Conservation (phyloP, 2,113 vertebrate species). For the Oreotrochilus melanogaster region DNA sequence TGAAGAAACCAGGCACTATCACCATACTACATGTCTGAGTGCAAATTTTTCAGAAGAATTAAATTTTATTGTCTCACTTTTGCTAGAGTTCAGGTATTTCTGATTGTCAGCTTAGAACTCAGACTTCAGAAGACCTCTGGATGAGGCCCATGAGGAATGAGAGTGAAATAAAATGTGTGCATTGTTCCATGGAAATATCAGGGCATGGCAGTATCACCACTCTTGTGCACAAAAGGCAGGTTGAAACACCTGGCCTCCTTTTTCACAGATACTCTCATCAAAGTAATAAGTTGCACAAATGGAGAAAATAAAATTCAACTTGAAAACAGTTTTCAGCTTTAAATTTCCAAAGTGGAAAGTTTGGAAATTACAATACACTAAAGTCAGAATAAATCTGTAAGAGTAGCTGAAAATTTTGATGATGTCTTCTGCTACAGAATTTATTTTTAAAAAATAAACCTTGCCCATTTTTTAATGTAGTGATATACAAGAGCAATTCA, state of each 20-base stretch:
- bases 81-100: neutral
- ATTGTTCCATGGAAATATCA: neutral
- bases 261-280: slow-evolving; percentile 29
- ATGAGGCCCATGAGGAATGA: neutral
- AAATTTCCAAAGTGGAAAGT: neutral
- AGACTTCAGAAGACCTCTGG: neutral
- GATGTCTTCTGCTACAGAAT: neutral
- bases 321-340: slow-evolving; percentile 49
- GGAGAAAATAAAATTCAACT: slow-evolving; percentile 40
- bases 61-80: neutral
- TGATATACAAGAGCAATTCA: neutral
- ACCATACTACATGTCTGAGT: neutral
- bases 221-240: neutral
- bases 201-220: neutral
- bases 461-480: neutral
- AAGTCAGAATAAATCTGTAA: neutral
- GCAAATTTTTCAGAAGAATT: slow-evolving; percentile 30
- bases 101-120: neutral
- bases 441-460: neutral
- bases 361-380: no score
- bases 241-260: slow-evolving; percentile 22
- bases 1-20: neutral
- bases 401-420: slow-evolving; percentile 5
- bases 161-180: neutral
- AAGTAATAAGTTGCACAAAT: slow-evolving; percentile 27